These are phyloP conservation scores for Artemia franciscana DNA, from an alignment of 1,140 invertebrate genomes.

Conservation along the genomic window DNA sequence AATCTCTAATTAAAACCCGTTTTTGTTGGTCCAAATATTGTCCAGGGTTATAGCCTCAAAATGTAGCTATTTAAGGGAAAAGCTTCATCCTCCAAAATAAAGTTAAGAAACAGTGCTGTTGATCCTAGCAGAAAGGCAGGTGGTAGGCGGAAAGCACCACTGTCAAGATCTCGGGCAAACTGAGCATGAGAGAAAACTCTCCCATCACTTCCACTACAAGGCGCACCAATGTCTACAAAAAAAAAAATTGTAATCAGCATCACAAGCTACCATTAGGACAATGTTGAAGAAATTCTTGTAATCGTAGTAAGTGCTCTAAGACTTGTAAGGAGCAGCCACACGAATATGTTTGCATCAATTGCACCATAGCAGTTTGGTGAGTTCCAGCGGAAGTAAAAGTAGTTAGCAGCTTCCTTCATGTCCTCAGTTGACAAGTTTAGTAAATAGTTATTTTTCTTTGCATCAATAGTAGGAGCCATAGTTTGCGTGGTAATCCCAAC, in stretches of 20 bases:
- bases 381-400: slow-evolving; percentile 4
- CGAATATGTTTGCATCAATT: background rate
- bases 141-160: background rate
- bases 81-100: background rate
- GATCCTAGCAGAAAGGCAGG: background rate
- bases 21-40: background rate
- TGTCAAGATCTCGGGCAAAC: background rate
- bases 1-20: background rate
- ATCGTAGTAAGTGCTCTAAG: background rate
- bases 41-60: background rate
- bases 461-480: background rate
- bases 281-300: background rate
- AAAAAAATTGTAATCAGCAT: too few relatives aligned
- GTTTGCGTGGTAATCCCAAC: background rate
- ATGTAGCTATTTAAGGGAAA: background rate
- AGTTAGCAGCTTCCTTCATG: background rate
- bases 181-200: background rate
- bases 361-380: background rate
- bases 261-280: background rate
- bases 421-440: background rate
- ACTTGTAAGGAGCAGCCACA: background rate
- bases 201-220: too few relatives aligned
- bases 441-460: background rate
- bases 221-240: too few relatives aligned
- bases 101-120: background rate